phyloP scores from a whole-genome alignment of 2,113 vertebrate species.

The Axis porcinus region DNA sequence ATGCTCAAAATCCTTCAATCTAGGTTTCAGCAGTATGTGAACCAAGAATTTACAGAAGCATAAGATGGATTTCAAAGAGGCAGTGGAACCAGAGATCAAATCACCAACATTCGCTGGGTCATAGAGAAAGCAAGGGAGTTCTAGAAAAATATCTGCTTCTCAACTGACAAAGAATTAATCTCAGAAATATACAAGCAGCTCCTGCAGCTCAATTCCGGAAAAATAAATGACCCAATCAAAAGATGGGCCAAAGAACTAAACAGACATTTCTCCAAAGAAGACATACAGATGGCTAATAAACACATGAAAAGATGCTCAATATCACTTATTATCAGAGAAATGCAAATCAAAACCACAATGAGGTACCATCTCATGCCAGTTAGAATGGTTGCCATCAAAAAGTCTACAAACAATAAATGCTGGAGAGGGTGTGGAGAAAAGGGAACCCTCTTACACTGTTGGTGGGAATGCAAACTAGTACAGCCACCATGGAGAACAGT shows the following conservation, averaged over 20 bases:
- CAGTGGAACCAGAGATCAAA: not conserved
- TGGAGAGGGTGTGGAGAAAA: fast-evolving
- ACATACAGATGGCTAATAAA: not conserved
- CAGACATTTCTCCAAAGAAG: not conserved
- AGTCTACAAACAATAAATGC: not conserved
- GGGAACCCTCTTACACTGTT: not conserved
- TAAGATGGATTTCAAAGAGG: not conserved
- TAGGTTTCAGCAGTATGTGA: not conserved
- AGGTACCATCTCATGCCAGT: not conserved
- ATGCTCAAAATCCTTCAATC: not conserved
- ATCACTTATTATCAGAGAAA: not conserved
- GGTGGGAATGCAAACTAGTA: not conserved
- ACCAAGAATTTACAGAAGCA: not conserved
- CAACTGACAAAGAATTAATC: not conserved
- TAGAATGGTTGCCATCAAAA: not conserved
- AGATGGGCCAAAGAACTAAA: not conserved
- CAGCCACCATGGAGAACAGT: not conserved
- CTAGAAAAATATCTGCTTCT: not conserved
- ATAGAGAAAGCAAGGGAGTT: not conserved
- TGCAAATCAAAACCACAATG: not conserved
- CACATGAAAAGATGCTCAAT: not conserved
- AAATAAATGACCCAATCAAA: not conserved
- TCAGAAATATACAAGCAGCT: not conserved
- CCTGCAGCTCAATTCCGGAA: not conserved
- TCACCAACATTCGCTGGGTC: not conserved